Evolutionary conservation across 37 sponge, comb jelly and placozoan genomes (phyloP).

Genomic region (Beroe ovata): DNA sequence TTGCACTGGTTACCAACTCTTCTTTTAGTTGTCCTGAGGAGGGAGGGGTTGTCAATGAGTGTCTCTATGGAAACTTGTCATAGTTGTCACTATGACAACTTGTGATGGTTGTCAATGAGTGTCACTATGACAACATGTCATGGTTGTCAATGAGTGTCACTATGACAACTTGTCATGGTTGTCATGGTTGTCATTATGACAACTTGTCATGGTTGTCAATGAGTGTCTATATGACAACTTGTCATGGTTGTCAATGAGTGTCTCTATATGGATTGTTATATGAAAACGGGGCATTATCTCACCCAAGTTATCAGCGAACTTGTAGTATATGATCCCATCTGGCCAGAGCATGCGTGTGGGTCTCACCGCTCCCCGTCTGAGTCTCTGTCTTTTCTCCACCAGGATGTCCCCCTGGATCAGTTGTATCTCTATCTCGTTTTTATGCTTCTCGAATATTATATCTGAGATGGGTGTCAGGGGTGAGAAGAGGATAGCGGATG

Average conservation of each 20-base stretch:
- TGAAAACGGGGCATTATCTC: no score
- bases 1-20: slow-evolving; percentile 33
- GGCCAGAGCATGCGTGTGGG: slow-evolving; percentile 53
- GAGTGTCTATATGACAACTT: no score
- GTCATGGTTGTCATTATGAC: no score
- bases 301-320: slow-evolving; percentile 9
- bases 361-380: slow-evolving; percentile 25
- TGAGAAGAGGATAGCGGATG: no score
- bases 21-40: slow-evolving; percentile 58
- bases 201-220: no score
- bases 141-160: no score
- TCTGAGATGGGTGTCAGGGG: no score
- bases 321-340: slow-evolving; percentile 37
- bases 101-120: no score
- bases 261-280: no score
- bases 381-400: neutral
- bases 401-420: slow-evolving; percentile 59
- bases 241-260: no score
- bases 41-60: neutral
- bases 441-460: slow-evolving; percentile 59
- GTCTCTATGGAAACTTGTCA: neutral
- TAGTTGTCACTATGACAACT: neutral
- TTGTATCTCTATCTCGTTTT: neutral
- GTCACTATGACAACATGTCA: no score
- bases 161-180: no score